These are phyloP conservation scores for Oreochromis grahami DNA, from an alignment of 2,797 vertebrate species.

Conservation along the genomic window DNA sequence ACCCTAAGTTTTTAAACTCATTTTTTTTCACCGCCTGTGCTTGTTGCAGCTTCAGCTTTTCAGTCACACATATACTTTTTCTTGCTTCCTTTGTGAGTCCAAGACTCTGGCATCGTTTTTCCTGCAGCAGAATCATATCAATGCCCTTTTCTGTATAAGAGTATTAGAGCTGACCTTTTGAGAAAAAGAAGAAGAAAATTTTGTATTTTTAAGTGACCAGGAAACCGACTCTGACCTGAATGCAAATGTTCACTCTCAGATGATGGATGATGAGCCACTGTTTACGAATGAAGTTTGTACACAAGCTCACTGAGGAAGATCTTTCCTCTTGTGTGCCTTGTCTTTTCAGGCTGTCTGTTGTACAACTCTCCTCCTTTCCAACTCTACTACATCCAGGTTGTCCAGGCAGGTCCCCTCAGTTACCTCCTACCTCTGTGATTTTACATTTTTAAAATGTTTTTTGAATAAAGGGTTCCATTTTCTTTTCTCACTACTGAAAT, in stretches of 20 bases:
- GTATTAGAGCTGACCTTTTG: background rate
- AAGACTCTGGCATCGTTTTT: rapidly evolving
- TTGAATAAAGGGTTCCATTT: background rate
- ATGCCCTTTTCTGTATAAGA: background rate
- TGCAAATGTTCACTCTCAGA: background rate
- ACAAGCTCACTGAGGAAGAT: background rate
- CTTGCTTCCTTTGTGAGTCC: background rate
- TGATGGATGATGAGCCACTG: background rate
- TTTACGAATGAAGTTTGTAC: background rate
- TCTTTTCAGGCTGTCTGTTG: background rate
- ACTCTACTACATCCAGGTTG: background rate
- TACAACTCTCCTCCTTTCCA: background rate
- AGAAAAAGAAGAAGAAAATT: background rate
- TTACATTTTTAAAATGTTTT: background rate
- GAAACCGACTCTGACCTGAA: background rate
- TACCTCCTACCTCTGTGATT: background rate
- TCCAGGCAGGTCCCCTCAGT: background rate
- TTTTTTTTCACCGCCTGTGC: rapidly evolving
- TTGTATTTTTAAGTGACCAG: background rate
- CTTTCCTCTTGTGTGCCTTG: background rate
- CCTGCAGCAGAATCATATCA: background rate
- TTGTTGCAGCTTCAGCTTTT: background rate
- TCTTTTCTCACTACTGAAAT: background rate
- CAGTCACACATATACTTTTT: background rate
- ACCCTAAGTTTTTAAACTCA: background rate